Evolutionary conservation across 2,797 vertebrate species (phyloP), one percentile per base, ranked within the genome.

Genomic region (Gobionotothen gibberifrons): DNA sequence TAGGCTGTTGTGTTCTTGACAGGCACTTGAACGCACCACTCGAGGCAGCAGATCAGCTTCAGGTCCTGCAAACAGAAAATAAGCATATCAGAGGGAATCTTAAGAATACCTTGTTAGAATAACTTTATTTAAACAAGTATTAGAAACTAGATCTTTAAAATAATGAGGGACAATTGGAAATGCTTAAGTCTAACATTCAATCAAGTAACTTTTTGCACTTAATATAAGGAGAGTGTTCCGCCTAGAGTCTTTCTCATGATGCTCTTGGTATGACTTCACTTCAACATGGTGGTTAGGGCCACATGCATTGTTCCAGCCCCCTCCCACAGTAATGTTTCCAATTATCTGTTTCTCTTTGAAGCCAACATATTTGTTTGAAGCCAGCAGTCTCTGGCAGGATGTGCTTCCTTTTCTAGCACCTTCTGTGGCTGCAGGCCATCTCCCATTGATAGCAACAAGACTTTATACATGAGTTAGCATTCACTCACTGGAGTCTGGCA

Each of bases 1-100:
- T 43, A 97, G 83, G 15, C n/a, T 83, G 0, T 69, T 79, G 15
- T 97, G 94, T 66, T 95, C 90, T 66, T 92, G 86, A 85, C 90
- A 87, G 93, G 90, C 29, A 85, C 94, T 69, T 74, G 90, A 87
- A 78, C 87, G 95, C 85, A 78, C 89, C 89, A 81, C 90, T 81
- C 82, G 81, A 58, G 76, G 71, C 63, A 44, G 62, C 48, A 40
- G 74, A 39, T 79, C 86, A 58, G 54, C 6, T 36, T 36, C 32
- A 36, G 32, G 85, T 22, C 69, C 93, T 94, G 89, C 76, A 77
- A 73, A 47, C 3, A 79, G 14, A 81, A 40, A 4, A 60, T 29
- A 66, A 9, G 15, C 26, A 49, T 4, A 12, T 26, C 3, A 14
- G 32, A 47, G 46, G 51, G 32, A 8, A 36, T 32, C 22, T 22